Conservation (phyloP, 2,888 invertebrate species). For the Pimpla rufipes region DNA sequence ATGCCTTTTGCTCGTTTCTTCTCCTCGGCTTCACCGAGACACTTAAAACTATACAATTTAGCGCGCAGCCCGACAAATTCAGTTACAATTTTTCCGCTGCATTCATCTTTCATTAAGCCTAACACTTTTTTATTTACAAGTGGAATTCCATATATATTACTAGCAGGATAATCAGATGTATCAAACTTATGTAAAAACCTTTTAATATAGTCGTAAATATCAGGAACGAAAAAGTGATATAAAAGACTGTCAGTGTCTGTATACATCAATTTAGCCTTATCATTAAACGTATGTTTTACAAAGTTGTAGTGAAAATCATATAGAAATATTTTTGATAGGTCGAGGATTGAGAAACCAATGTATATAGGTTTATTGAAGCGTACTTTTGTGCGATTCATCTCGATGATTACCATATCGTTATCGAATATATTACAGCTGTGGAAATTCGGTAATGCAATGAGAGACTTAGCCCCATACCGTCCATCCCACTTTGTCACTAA, state of each 20-base stretch:
- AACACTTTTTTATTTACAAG: conserved; percentile 75
- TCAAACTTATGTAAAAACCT: conserved; percentile 77
- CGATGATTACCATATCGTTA: conserved; percentile 79
- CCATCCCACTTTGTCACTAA: conserved; percentile 72
- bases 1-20: conserved; percentile 57
- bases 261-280: conserved; percentile 72
- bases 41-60: conserved; percentile 72
- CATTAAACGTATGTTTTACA: conserved; percentile 31
- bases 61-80: conserved; percentile 58
- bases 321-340: conserved; percentile 57
- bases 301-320: conserved; percentile 65
- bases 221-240: conserved; percentile 76
- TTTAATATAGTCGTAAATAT: conserved; percentile 78
- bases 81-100: conserved; percentile 61
- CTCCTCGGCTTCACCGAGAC: conserved; percentile 26
- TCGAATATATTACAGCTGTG: conserved; percentile 75
- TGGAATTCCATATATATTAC: conserved; percentile 74
- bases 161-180: conserved; percentile 70
- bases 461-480: conserved; percentile 76
- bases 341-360: conserved; percentile 11
- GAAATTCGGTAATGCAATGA: conserved; percentile 77
- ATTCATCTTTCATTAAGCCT: conserved; percentile 78
- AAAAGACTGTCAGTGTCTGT: conserved; percentile 78
- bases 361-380: conserved; percentile 63
- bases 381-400: conserved; percentile 46